These are phyloP conservation scores for Apamea epomidion DNA, from an alignment of 2,888 invertebrate species.

Conservation along the genomic window DNA sequence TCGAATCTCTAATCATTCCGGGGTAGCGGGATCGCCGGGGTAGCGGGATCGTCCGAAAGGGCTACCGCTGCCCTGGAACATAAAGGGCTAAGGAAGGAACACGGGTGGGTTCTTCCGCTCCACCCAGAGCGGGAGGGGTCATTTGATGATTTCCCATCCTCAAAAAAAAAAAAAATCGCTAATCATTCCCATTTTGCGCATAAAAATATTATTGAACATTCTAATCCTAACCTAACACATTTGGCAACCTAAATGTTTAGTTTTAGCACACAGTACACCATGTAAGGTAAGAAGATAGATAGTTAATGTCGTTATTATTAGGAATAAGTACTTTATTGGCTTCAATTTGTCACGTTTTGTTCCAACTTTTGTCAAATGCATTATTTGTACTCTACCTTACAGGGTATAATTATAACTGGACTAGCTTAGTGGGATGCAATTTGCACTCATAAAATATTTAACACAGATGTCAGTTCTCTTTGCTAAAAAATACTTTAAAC, in stretches of 20 bases:
- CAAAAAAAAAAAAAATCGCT: no score
- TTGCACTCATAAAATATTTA: constrained; percentile 2
- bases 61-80: no score
- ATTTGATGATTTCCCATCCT: no score
- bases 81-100: no score
- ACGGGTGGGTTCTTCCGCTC: no score
- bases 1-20: neutral
- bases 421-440: constrained; percentile 7
- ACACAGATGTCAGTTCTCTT: constrained; percentile 3
- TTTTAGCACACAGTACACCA: neutral
- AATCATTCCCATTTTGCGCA: neutral
- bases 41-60: no score
- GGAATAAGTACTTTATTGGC: neutral
- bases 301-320: neutral
- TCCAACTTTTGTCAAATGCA: neutral
- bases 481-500: neutral
- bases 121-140: no score
- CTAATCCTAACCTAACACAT: neutral
- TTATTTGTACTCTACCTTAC: neutral
- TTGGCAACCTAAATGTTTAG: neutral
- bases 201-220: neutral
- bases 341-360: no score
- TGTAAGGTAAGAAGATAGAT: neutral
- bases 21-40: no score
- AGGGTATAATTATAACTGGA: neutral